Evolutionary conservation across 2,113 vertebrate species (phyloP), one percentile per base, ranked within the genome.

Genomic region (Lanius collurio): DNA sequence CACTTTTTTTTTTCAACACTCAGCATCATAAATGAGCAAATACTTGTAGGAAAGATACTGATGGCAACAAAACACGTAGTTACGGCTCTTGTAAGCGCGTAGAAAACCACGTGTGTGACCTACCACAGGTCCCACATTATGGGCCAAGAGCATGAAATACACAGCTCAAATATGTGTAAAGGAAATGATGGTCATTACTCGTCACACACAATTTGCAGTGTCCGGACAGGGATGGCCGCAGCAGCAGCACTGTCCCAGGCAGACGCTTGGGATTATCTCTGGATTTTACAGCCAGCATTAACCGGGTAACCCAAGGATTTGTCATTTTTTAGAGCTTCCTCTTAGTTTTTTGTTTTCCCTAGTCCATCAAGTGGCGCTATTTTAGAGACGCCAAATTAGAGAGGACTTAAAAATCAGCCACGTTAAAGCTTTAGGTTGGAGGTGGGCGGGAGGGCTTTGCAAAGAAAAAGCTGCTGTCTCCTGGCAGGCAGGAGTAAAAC

Each of bases 51-150:
- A 46, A 27, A 59, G 76, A 10, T 27, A 13, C 10, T 4, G 44
- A 79, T 19, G 30, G 57, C 44, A 46, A 39, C 47, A 41, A 37
- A 76, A 28, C 28, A 31, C 0, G 0, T 15, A 22, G 37, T 35
- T 47, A 4, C 9, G 1, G 42, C 42, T 20, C 1, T 11, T 30
- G n/a, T 13, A 24, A 41, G 30, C 1, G 0, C 17, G 28, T 6
- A 3, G 39, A 44, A 63, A 83, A 18, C 11, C 20, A 7, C 9
- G 8, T 1, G 3, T 19, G 23, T 20, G 24, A 53, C 9, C 31
- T 18, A 11, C 17, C 8, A 0, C 11, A 10, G 24, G 15, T 11
- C 16, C 49, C 6, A 1, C 12, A 0, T 31, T 27, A 24, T 0
- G 2, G 28, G 53, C 44, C 47, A 76, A 41, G 47, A 8, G 1